These are phyloP conservation scores for Phylloscopus whistleri DNA, from an alignment of 2,113 vertebrate species.

Conservation along the genomic window DNA sequence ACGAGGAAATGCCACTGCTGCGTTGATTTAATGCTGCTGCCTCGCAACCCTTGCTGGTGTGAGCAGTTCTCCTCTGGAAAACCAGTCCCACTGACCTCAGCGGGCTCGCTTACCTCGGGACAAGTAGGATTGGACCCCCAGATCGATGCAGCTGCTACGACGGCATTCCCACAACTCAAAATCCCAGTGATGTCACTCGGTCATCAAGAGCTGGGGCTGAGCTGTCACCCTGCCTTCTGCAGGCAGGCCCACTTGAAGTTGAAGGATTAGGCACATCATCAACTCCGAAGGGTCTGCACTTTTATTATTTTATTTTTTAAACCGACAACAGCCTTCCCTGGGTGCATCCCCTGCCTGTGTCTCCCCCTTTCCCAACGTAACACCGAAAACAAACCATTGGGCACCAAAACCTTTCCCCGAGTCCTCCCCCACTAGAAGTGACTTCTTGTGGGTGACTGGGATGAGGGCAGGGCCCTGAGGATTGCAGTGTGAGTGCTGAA, in stretches of 20 bases:
- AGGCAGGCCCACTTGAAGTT: not conserved
- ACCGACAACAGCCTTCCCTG: not conserved
- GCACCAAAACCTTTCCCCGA: fast-evolving
- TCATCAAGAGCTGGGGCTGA: fast-evolving
- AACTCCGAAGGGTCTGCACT: not conserved
- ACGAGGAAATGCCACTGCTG: not conserved
- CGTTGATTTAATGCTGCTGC: not conserved
- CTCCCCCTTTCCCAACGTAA: not conserved
- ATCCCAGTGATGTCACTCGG: not conserved
- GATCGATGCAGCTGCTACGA: not conserved
- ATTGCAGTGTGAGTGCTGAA: fast-evolving
- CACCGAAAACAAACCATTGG: not conserved
- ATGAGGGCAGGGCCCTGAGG: not conserved
- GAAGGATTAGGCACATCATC: not conserved
- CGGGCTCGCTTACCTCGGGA: not conserved
- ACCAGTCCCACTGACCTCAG: not conserved
- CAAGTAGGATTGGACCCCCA: not conserved
- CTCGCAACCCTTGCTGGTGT: not conserved
- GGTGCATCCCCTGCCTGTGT: not conserved
- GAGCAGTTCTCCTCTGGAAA: not conserved
- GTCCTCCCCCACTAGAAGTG: not conserved
- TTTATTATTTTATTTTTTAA: not conserved
- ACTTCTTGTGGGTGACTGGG: fast-evolving
- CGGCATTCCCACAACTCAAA: not conserved
- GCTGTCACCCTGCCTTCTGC: not conserved